Evolutionary conservation across 2,797 vertebrate genomes (phyloP).

Genomic region (Crypturellus tataupa): DNA sequence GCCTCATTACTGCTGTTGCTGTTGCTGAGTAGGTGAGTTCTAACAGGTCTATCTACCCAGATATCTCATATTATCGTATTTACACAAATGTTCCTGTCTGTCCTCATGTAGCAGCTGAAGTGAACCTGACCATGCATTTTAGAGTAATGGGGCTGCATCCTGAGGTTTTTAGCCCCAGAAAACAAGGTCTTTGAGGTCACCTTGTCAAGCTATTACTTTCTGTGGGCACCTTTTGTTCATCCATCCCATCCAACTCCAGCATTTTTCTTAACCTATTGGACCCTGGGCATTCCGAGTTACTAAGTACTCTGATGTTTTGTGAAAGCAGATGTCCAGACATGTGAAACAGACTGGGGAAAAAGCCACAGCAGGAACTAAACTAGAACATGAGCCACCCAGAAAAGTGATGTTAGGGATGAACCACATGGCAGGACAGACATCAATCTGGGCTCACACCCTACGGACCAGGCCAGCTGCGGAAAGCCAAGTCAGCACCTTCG

Average conservation of each 20-base stretch:
- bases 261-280: background rate
- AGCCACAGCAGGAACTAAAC: background rate
- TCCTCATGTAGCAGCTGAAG: background rate
- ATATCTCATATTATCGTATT: background rate
- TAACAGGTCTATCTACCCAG: background rate
- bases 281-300: background rate
- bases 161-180: background rate
- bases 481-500: background rate
- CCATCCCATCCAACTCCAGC: background rate
- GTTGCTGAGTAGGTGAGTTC: background rate
- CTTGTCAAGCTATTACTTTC: background rate
- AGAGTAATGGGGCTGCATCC: rapidly evolving
- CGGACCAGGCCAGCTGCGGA: background rate
- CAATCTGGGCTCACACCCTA: background rate
- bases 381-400: background rate
- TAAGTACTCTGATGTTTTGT: rapidly evolving
- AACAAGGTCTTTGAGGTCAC: background rate
- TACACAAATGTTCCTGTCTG: background rate
- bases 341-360: background rate
- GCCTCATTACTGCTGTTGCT: background rate
- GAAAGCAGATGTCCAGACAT: background rate
- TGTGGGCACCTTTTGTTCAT: background rate
- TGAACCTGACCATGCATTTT: background rate
- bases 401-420: background rate
- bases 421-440: background rate